Conservation (phyloP, 2,888 invertebrate species). For the Epiperipatus broadwayi region DNA sequence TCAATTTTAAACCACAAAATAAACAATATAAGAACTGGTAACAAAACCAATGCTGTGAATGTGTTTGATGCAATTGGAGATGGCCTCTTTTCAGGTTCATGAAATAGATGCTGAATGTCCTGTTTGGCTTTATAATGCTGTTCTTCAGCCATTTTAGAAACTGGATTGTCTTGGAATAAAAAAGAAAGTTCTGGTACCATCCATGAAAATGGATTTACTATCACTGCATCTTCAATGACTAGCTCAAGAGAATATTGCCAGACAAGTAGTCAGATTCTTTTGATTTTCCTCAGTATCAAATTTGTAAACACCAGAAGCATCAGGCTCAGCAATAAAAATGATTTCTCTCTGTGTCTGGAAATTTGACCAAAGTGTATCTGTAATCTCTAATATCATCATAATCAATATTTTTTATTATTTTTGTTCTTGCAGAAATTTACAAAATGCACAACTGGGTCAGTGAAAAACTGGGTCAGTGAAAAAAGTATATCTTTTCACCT, state of each 20-base stretch:
- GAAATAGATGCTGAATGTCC: slow-evolving; percentile 77
- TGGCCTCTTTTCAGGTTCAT: slow-evolving; percentile 75
- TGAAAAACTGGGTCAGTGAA: too few species aligned
- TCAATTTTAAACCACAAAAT: slow-evolving; percentile 68
- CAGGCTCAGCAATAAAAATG: slow-evolving; percentile 79
- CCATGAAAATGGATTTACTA: slow-evolving; percentile 79
- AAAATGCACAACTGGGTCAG: too few species aligned
- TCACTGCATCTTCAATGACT: slow-evolving; percentile 72
- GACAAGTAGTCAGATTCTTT: slow-evolving; percentile 54
- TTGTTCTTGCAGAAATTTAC: too few species aligned
- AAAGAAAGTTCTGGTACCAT: too few species aligned
- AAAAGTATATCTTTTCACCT: too few species aligned
- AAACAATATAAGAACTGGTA: slow-evolving; percentile 53
- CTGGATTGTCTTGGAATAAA: too few species aligned
- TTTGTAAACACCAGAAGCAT: slow-evolving; percentile 45
- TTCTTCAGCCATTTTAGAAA: too few species aligned
- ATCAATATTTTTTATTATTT: too few species aligned
- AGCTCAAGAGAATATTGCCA: slow-evolving; percentile 61
- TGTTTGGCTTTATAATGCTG: too few species aligned
- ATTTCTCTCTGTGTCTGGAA: slow-evolving; percentile 59
- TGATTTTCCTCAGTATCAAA: slow-evolving; percentile 69
- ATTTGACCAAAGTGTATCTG: too few species aligned
- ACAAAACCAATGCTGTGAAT: slow-evolving; percentile 62
- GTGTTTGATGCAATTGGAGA: slow-evolving; percentile 66
- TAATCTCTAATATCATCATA: too few species aligned